Base-by-base conservation (phyloP, 64 coral and sea anemone genomes). In the Montipora foliosa region DNA sequence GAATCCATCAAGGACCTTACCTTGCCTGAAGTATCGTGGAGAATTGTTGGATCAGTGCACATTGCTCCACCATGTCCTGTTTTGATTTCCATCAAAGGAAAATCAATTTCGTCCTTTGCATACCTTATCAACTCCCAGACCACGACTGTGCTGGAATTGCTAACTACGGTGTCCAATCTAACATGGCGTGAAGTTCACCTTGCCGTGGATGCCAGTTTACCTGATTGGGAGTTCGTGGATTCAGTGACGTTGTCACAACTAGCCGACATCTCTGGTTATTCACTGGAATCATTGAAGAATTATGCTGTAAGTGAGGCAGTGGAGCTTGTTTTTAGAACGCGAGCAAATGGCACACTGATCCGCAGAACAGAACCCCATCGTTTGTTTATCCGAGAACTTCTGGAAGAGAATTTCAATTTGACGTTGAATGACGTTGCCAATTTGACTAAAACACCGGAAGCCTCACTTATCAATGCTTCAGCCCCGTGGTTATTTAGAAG, bases 221-320 rank as follows among this genome's bases (percentile, higher is more conserved):
- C 89, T 17, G 92, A 97, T 9, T 97, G 95, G 95, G 95, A 97
- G 55, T 83, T 86, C 44, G 3, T 94, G 1, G 95, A 94, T 14
- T 79, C 76, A 49, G 78, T 92, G 20, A 94, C 58, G 46, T 16
- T 97, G 29, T 9, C 68, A 45, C 22, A 92, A 8, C 74, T 93
- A 5, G 82, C 89, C 3, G 58, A 72, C 22, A 90, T 94, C 11
- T 67, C 88, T 67, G 66, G 74, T n/a, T 44, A 14, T 61, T 75
- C 10, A 12, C 52, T 83, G 19, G 71, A 57, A 15, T 14, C 8
- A 0, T 78, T 97, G 53, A 37, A 69, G 11, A 61, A 83, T 67
- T 58, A 79, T n/a, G 84, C 95, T 67, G 79, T 89, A 5, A 88
- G 81, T 44, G 58, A 97, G 22, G 87, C 69, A 3, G 49, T 90